These are phyloP conservation scores for Ophthalmolycus amberensis DNA, from an alignment of 2,113 vertebrate species.

Conservation along the genomic window DNA sequence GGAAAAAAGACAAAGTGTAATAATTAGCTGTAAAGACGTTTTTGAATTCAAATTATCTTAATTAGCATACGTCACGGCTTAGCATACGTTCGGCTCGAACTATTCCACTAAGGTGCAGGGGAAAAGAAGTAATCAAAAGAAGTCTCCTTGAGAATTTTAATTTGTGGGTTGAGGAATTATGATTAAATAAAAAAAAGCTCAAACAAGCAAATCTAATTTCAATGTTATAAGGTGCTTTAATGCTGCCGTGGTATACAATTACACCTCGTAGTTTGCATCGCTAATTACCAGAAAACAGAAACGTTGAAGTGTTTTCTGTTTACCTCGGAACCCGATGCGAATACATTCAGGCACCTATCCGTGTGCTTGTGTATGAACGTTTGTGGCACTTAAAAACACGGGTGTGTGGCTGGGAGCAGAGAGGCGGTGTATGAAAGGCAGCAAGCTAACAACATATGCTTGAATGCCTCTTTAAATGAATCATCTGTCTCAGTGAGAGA, in stretches of 20 bases:
- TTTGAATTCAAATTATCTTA: constrained; percentile 12
- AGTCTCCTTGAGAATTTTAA: constrained; percentile 49
- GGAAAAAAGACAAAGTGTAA: too few relatives aligned
- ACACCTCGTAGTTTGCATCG: constrained; percentile 15
- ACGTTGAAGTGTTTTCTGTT: background rate
- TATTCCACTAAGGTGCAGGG: constrained; percentile 14
- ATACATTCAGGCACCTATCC: background rate
- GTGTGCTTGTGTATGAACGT: background rate
- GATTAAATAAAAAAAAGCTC: constrained; percentile 16
- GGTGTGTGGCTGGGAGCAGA: constrained; percentile 19
- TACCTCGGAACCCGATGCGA: background rate
- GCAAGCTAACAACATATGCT: constrained; percentile 42
- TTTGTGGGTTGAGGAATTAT: constrained; percentile 32
- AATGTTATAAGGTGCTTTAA: constrained; percentile 16
- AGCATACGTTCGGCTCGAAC: background rate
- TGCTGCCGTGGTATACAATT: constrained; percentile 2
- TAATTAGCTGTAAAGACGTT: background rate
- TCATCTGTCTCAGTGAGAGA: constrained; percentile 59
- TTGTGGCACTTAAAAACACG: too few relatives aligned
- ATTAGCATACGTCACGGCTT: background rate
- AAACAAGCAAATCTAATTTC: constrained; percentile 55
- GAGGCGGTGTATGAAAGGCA: constrained; percentile 35
- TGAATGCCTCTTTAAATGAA: constrained; percentile 60
- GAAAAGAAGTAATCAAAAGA: constrained; percentile 25
- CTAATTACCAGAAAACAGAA: background rate